Conservation (phyloP, 2,888 invertebrate genomes). For the Heliconius hortense region DNA sequence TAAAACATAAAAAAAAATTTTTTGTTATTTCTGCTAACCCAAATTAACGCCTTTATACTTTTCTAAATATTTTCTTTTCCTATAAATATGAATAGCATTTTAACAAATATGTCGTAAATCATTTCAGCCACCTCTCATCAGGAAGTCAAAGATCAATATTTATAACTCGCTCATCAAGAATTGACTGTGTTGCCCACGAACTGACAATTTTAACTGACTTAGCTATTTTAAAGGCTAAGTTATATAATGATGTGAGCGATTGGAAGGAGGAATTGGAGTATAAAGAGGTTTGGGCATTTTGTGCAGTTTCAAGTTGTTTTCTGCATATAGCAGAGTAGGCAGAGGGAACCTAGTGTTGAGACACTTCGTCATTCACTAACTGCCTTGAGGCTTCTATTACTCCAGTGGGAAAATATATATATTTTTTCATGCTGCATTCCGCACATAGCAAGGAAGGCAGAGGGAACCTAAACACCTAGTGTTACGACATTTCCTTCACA, state of each 20-base stretch:
- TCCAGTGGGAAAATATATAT: no score
- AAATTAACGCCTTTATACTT: no score
- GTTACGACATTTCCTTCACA: no score
- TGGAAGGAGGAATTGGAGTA: conserved; percentile 67
- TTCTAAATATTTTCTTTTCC: no score
- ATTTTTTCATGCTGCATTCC: no score
- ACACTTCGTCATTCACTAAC: no score
- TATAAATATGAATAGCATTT: background rate
- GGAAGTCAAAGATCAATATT: conserved; percentile 73
- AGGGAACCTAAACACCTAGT: no score
- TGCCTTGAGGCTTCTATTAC: no score
- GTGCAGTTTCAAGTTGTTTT: background rate
- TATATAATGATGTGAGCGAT: conserved; percentile 54
- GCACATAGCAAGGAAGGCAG: no score
- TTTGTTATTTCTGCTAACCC: no score
- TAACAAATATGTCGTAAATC: background rate
- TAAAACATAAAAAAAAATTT: no score
- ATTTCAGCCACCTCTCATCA: conserved; percentile 59
- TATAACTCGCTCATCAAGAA: conserved; percentile 58
- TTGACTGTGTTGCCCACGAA: conserved; percentile 75
- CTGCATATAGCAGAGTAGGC: background rate
- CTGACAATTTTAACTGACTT: conserved; percentile 74
- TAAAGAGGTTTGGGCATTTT: conserved; percentile 64
- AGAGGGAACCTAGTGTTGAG: no score
- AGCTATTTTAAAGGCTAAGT: conserved; percentile 52